Evolutionary conservation across 1,140 invertebrate genomes (phyloP), one percentile per base, ranked within the genome.

Genomic region (Hypsibius dujardini): DNA sequence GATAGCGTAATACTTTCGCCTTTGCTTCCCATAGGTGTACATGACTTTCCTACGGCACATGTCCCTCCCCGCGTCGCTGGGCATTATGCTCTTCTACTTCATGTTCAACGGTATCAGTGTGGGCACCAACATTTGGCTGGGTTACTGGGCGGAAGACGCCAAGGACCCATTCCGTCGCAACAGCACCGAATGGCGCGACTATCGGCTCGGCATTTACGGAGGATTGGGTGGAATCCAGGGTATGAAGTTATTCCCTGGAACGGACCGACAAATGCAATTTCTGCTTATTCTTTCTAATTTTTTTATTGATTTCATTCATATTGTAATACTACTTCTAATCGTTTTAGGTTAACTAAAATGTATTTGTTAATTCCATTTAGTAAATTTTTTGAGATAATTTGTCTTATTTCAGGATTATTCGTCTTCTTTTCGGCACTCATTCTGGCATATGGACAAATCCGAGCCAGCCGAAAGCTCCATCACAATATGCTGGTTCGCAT

Each of bases 381-480:
- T 7, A 56, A 56, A 56, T n/a, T 56, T 7, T 56, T 56, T 56
- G 50, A 56, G 7, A 7, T n/a, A 56, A 56, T n/a, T n/a, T n/a
- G n/a, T n/a, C n/a, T n/a, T n/a, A n/a, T n/a, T n/a, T 7, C 50
- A 56, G 50, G 50, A 7, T n/a, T 67, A 3, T 67, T 67, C 40
- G 7, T 67, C 62, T 67, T 67, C 42, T 14, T 67, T 3, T 67
- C 62, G 3, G 62, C 62, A 42, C 62, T 67, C 42, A 42, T 67
- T 3, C 7, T 67, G 62, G 62, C 62, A 3, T 67, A 67, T 42
- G 62, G 62, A 14, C 62, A 67, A 42, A 42, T 67, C 42, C 62
- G 62, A 74, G 86, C 86, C 1, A 78, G 86, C 70, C 81, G 82
- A 74, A 78, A 76, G 72, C 79, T 89, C 42, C 87, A 89, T 77